These are phyloP conservation scores for Brachionus plicatilis DNA, from an alignment of 1,140 invertebrate species.

Conservation along the genomic window DNA sequence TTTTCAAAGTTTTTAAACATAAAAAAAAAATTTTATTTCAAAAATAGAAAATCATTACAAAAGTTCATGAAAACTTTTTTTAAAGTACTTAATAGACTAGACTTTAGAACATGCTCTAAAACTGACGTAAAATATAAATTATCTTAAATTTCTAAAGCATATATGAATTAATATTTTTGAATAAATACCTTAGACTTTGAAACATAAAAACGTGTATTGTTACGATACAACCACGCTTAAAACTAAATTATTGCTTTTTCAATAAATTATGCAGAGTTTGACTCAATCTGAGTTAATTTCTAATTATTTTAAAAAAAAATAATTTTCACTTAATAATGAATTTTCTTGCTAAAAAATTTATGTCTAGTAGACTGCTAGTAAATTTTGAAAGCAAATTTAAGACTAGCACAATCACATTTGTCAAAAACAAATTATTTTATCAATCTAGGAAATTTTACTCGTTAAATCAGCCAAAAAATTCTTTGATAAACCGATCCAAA, in stretches of 20 bases:
- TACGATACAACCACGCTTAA: background rate
- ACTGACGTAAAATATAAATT: background rate
- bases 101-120: background rate
- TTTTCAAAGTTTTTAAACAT: too few relatives aligned
- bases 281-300: background rate
- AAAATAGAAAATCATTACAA: too few relatives aligned
- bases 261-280: background rate
- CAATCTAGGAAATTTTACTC: background rate
- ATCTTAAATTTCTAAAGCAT: background rate
- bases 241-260: background rate
- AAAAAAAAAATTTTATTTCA: too few relatives aligned
- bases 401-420: background rate
- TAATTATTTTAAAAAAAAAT: background rate
- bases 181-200: constrained; percentile 11
- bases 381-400: background rate
- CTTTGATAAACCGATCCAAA: background rate
- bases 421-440: background rate
- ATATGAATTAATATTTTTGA: background rate
- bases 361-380: background rate
- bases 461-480: background rate
- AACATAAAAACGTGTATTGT: background rate
- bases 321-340: background rate
- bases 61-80: background rate
- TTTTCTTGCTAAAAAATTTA: background rate
- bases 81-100: background rate